Evolutionary conservation across 1,140 invertebrate genomes (phyloP).

Genomic region (Centruroides vittatus): DNA sequence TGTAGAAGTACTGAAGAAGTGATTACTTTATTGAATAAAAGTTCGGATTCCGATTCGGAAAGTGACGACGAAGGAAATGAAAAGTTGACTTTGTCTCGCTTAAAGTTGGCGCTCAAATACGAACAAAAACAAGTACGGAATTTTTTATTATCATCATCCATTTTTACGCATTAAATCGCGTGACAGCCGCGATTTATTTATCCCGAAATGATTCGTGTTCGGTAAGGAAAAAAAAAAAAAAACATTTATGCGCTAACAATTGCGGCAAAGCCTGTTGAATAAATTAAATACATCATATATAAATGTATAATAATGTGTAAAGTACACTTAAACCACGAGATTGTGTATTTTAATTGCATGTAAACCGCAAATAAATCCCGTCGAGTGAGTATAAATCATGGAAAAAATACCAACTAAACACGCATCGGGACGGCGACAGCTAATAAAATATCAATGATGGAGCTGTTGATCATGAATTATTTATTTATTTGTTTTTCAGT

Average conservation of each 20-base stretch:
- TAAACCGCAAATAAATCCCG: too few species aligned
- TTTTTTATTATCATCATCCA: too few species aligned
- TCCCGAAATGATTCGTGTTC: too few species aligned
- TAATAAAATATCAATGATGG: not conserved
- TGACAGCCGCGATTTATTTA: too few species aligned
- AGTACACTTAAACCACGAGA: too few species aligned
- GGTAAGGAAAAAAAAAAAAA: too few species aligned
- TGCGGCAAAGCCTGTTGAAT: too few species aligned
- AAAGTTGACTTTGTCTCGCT: conserved; percentile 29
- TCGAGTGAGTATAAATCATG: not conserved
- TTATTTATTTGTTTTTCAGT: conserved; percentile 27
- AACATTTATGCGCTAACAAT: too few species aligned
- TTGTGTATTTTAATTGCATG: too few species aligned
- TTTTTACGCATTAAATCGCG: too few species aligned
- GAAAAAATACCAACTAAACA: not conserved
- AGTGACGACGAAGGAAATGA: conserved; percentile 34
- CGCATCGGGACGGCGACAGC: not conserved
- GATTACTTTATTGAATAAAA: conserved; percentile 32
- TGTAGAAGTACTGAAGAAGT: conserved; percentile 42
- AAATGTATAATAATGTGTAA: too few species aligned
- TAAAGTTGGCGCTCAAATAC: conserved; percentile 42
- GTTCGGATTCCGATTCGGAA: conserved; percentile 7
- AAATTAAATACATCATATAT: too few species aligned
- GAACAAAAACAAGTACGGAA: conserved; percentile 40
- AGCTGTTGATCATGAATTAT: not conserved